Evolutionary conservation across 2,797 vertebrate species (phyloP).

Genomic region (Pygocentrus nattereri): DNA sequence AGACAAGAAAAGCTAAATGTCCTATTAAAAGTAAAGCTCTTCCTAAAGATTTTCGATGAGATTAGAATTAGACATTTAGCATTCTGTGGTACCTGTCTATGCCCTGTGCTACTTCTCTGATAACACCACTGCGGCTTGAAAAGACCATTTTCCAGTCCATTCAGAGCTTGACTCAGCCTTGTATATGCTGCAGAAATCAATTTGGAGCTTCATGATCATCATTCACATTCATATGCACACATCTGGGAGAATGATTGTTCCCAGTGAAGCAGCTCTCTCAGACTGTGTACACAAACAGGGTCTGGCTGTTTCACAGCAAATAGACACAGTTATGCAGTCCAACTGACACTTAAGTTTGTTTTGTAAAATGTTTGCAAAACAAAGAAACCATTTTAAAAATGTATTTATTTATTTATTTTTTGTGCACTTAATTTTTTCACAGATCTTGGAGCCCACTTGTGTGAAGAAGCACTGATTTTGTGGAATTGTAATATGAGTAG

Average conservation of each 20-base stretch:
- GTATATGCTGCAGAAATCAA: constrained; percentile 53
- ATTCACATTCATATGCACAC: constrained; percentile 17
- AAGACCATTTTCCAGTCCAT: constrained; percentile 37
- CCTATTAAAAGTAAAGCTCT: neutral
- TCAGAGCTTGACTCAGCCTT: constrained; percentile 53
- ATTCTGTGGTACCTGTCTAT: neutral
- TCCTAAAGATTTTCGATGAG: neutral
- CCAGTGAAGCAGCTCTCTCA: neutral
- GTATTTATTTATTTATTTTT: no score
- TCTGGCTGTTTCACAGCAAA: constrained; percentile 16
- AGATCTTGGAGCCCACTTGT: no score
- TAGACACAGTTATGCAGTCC: constrained; percentile 11
- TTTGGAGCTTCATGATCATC: constrained; percentile 25
- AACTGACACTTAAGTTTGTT: no score
- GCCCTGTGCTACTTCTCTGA: neutral
- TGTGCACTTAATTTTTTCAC: no score
- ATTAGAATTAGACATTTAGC: neutral
- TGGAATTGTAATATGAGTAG: no score
- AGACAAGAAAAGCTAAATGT: neutral
- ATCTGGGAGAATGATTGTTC: constrained; percentile 13
- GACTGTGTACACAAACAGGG: constrained; percentile 1
- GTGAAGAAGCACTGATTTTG: no score
- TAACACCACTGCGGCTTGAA: neutral
- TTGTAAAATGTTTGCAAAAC: neutral
- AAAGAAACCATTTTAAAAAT: no score